Base-by-base conservation (phyloP, 1,140 invertebrate species). In the Platyscapa corneri region DNA sequence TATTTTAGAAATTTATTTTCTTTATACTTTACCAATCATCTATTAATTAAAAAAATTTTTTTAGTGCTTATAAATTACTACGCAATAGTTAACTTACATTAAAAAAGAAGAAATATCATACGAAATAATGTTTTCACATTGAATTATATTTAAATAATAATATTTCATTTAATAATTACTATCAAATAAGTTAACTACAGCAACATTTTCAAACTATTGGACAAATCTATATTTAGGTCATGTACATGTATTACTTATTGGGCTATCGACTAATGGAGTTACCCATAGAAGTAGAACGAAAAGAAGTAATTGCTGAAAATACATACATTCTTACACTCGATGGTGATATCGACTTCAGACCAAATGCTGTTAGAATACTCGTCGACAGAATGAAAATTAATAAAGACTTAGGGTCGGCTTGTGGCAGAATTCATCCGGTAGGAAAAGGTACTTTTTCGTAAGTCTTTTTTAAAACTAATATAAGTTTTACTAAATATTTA, bases 201-300 rank as follows among this genome's bases (percentile, higher is more conserved):
- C n/a, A 53, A 18, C 10, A 7, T 53, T 53, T 70, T 32, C 16
- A 70, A 34, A 34, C 14, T 10, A 37, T 37, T 70, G n/a, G 37
- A 37, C 37, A 70, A 70, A 32, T 34, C 20, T 70, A 70, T 34
- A 18, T 49, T 49, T 89, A 95, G 94, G 97, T 98, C 10, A 98
- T 98, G 97, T 98, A 98, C 93, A 97, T 99, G 96, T 98, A 98
- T 92, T 98, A 98, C 89, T 93, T 98, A 27, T 93, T 98, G 30
- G 97, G 97, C 1, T 96, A 96, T 91, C 94, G 95, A 83, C 94
- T 98, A 27, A 97, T 97, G 96, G 95, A 96, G 87, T 89, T 95
- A 75, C 95, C 95, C 27, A 95, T 96, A 85, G 95, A 96, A 49
- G 94, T 96, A 0, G 94, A 95, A 34, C 93, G 96, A 56, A 97